Conservation (phyloP, 2,113 vertebrate genomes). For the Rhinolophus ferrumequinum region DNA sequence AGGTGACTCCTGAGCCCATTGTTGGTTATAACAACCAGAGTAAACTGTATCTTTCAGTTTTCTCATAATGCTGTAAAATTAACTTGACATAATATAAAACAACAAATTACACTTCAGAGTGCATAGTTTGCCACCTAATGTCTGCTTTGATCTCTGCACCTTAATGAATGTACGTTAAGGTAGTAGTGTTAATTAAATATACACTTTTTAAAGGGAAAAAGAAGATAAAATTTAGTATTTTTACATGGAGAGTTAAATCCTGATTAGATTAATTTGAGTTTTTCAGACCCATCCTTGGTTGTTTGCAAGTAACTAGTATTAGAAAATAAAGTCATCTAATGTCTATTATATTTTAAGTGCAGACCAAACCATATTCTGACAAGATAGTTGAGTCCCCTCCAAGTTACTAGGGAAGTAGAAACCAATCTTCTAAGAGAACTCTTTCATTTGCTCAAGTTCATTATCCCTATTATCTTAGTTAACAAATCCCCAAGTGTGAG, state of each 20-base stretch:
- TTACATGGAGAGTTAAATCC: not conserved
- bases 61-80: not conserved
- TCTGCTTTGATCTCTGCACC: not conserved
- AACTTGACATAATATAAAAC: not conserved
- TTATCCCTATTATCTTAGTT: slow-evolving; percentile 24
- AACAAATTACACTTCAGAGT: slow-evolving; percentile 14
- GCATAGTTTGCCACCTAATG: not conserved
- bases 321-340: not conserved
- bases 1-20: not conserved
- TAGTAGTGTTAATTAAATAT: slow-evolving; percentile 3
- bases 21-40: not conserved
- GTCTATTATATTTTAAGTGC: not conserved
- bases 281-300: not conserved
- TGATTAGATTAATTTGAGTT: not conserved
- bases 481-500: not conserved
- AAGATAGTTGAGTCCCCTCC: not conserved
- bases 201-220: not conserved
- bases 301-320: not conserved
- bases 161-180: not conserved
- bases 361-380: not conserved
- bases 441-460: slow-evolving; percentile 20
- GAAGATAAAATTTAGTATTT: not conserved
- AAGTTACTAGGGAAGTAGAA: not conserved
- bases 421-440: not conserved
- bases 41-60: slow-evolving; percentile 1